Evolutionary conservation across 2,888 invertebrate species (phyloP), one percentile per base, ranked within the genome.

Genomic region (Erebia aethiops): DNA sequence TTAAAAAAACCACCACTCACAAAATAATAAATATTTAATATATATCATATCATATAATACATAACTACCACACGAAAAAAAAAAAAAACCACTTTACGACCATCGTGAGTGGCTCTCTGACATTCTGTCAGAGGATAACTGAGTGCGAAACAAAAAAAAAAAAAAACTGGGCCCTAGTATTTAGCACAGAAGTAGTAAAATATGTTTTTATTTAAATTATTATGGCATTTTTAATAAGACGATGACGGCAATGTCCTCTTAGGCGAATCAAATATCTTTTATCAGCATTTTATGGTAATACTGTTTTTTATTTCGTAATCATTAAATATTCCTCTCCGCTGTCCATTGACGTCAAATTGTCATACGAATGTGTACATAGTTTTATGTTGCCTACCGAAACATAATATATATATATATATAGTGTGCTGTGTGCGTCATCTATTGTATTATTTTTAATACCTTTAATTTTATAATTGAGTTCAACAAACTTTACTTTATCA

Each of bases 321-420:
- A 57, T 61, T 16, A 66, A 46, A 46, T 43, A 35, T 21, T 67
- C 51, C 52, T 41, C 51, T 21, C n/a, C 11, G 46, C 18, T 51
- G 58, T 60, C 51, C 18, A 52, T 74, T 77, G 74, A 77, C 74
- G 77, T 77, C 75, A 76, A 57, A 61, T 54, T 66, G 66, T 70
- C 71, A 66, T 73, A 43, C 46, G 60, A 43, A 41, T 43, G 16
- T 16, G 16, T 9, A 16, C 14, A 1, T 52, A 54, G 1, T 74
- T 73, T 75, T 72, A 51, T 52, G 49, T 66, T 66, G 58, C 68
- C 64, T 43, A 61, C 69, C 67, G 66, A 18, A 60, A 46, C 13
- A 46, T 46, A 46, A 46, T 46, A 46, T 13, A 46, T 13, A 1
- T 46, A 3, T 7, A 35, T 35, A 35, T 35, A 5, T 35, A 35